Evolutionary conservation across 2,113 vertebrate species (phyloP).

Genomic region (Numida meleagris): DNA sequence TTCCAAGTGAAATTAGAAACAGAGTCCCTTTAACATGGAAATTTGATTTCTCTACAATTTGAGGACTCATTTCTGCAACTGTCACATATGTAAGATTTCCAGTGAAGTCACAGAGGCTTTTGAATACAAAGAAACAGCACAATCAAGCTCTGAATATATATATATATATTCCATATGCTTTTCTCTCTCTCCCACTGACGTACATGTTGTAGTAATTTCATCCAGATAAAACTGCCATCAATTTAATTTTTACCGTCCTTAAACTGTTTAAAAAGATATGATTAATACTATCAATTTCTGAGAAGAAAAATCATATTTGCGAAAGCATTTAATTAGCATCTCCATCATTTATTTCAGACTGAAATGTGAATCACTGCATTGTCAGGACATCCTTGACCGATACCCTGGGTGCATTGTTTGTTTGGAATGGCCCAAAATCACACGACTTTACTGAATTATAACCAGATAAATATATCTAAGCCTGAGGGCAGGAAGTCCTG

Average conservation of each 20-base stretch:
- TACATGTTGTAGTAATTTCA: constrained; percentile 32
- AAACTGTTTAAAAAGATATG: constrained; percentile 20
- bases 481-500: constrained; percentile 61
- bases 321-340: constrained; percentile 25
- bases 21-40: constrained; percentile 46
- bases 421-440: constrained; percentile 62
- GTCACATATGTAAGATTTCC: constrained; percentile 55
- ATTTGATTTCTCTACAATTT: constrained; percentile 54
- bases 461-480: constrained; percentile 54
- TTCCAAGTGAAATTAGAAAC: constrained; percentile 59
- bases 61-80: constrained; percentile 48
- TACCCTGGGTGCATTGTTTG: constrained; percentile 45
- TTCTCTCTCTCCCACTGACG: constrained; percentile 17
- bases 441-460: constrained; percentile 59
- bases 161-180: constrained; percentile 47
- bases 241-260: constrained; percentile 34
- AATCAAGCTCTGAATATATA: constrained; percentile 42
- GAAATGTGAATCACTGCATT: constrained; percentile 50
- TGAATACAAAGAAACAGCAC: constrained; percentile 55
- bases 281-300: constrained; percentile 34
- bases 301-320: not conserved
- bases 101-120: constrained; percentile 44
- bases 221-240: constrained; percentile 13
- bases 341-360: constrained; percentile 22
- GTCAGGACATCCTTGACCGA: constrained; percentile 41